These are phyloP conservation scores for Ophioderma brevispina DNA, from an alignment of 35 echinoderm and acorn worm species.

Conservation along the genomic window DNA sequence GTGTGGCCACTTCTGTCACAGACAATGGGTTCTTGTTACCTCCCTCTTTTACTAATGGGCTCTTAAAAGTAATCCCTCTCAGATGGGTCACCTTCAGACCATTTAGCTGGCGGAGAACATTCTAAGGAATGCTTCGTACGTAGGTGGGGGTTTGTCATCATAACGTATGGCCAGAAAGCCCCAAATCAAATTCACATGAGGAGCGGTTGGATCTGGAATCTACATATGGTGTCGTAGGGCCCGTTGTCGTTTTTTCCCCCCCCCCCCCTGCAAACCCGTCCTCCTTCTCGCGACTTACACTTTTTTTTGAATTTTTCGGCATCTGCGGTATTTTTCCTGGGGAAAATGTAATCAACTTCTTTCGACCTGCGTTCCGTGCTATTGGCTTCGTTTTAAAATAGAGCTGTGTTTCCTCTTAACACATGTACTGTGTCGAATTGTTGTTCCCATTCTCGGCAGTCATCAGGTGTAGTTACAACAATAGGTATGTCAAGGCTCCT, in stretches of 20 bases:
- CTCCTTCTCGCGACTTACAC: too few species aligned
- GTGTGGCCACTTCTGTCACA: neutral
- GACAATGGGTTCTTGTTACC: neutral
- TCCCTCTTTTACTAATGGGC: neutral
- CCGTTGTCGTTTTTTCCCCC: neutral
- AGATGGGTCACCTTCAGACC: neutral
- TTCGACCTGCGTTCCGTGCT: slow-evolving; percentile 84
- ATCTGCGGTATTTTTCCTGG: slow-evolving; percentile 62
- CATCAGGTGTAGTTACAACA: slow-evolving; percentile 29
- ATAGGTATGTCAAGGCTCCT: slow-evolving; percentile 82
- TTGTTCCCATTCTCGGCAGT: slow-evolving; percentile 22
- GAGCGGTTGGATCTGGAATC: neutral
- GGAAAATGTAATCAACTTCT: slow-evolving; percentile 91
- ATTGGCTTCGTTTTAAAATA: slow-evolving; percentile 70
- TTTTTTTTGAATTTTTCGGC: slow-evolving; percentile 9
- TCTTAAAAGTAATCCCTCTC: neutral
- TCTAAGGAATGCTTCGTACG: neutral
- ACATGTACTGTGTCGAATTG: slow-evolving; percentile 27
- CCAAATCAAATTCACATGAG: neutral
- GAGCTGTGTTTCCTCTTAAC: slow-evolving; percentile 77
- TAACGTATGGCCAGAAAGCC: neutral
- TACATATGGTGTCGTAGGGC: neutral
- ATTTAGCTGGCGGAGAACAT: neutral
- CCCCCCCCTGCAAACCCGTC: neutral
- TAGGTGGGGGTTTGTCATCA: neutral